Evolutionary conservation across 2,797 vertebrate species (phyloP), one percentile per base, ranked within the genome.

Genomic region (Toxotes lorentzi): DNA sequence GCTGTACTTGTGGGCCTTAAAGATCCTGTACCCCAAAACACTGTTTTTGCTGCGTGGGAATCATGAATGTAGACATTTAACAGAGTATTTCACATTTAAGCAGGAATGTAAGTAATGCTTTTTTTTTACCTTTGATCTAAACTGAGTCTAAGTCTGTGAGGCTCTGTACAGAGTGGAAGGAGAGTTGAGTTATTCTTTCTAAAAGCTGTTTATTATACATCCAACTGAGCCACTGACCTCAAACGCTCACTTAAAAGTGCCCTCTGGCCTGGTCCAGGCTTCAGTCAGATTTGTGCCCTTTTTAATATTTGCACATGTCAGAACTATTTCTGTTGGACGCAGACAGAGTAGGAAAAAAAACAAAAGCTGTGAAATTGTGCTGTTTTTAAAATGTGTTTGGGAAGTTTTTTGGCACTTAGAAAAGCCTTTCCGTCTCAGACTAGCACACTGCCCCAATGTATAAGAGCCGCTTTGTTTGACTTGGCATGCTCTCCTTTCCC

Each of bases 61-160:
- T 93, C 98, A 99, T 95, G 98, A 99, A 98, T 99, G 98, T 97
- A 98, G 98, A 98, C 98, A 99, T 96, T 96, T 99, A 96, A 99
- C 98, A 96, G 98, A 99, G 94, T 99, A 99, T 97, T 99, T 99
- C 97, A 99, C 98, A 91, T 99, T 99, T 97, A 99, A 99, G 93
- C 98, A 99, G 95, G 98, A 99, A 98, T 99, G 98, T 99, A 96
- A 98, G 98, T 99, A 95, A 88, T 19, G 1, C 63, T 61, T 74
- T 56, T 7, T 30, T 43, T 53, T 45, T 24, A 45, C 68, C 56
- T 62, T 83, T 85, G 59, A 79, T 87, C 41, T 81, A 62, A 67
- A 73, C 48, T 57, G 32, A 79, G 71, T 59, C 12, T 11, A 43
- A 66, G 53, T 35, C 40, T 83, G 30, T 65, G 69, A 70, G 14